phyloP scores from a whole-genome alignment of 2,113 vertebrate genomes.

The Dipodomys merriami region DNA sequence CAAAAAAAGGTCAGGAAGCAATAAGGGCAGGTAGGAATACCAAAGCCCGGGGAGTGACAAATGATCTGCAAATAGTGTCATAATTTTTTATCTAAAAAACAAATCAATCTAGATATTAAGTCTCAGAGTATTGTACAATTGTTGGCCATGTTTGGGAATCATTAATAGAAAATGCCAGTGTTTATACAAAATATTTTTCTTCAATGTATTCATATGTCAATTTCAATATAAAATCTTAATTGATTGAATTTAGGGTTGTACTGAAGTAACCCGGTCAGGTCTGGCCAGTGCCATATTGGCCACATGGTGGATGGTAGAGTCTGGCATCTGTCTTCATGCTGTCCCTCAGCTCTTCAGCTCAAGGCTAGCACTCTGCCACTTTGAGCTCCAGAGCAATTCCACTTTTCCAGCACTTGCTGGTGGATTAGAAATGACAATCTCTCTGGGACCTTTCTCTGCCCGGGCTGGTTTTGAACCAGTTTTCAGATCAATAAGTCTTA shows the following conservation, averaged over 20 bases:
- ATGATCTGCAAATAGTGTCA: not conserved
- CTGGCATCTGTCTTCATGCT: too few species aligned
- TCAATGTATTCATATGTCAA: not conserved
- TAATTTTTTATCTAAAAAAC: not conserved
- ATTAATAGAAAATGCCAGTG: not conserved
- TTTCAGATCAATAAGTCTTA: too few species aligned
- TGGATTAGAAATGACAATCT: too few species aligned
- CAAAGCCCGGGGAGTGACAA: not conserved
- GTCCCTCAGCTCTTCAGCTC: too few species aligned
- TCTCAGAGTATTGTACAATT: not conserved
- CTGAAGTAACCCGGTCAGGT: too few species aligned
- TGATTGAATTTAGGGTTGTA: not conserved
- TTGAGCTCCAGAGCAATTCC: too few species aligned
- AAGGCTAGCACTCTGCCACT: too few species aligned
- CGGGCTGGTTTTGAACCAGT: too few species aligned
- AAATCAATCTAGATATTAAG: not conserved
- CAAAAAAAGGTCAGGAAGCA: not conserved
- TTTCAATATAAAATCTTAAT: slow-evolving; percentile 17
- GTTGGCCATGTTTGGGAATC: not conserved
- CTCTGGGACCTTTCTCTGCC: too few species aligned
- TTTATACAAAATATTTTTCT: slow-evolving; percentile 21
- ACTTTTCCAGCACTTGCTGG: too few species aligned
- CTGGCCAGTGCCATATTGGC: too few species aligned
- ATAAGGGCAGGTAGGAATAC: not conserved
- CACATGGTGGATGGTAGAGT: too few species aligned